Evolutionary conservation across 1,140 invertebrate genomes (phyloP), one percentile per base, ranked within the genome.

Genomic region (Bombus affinis): DNA sequence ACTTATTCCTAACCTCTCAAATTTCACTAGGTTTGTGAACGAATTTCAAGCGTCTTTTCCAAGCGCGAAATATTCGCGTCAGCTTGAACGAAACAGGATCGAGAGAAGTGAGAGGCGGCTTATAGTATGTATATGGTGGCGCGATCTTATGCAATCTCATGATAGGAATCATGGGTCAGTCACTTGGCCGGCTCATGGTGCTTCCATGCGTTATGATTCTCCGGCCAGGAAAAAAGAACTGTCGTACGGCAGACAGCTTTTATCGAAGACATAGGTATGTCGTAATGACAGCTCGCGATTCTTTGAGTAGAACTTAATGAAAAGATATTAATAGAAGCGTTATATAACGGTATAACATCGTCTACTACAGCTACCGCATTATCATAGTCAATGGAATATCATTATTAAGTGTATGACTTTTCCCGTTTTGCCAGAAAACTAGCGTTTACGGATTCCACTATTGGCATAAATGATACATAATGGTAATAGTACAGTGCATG

Each of bases 41-140:
- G 22, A 53, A 81, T 59, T 73, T 73, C 28, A 35, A 73, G 12
- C 53, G 12, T 18, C 37, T 73, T 72, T 42, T 73, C 68, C 53
- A 57, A 44, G 32, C 10, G n/a, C n/a, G 28, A 59, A 28, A 39
- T 15, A 25, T 32, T 28, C 9, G 15, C n/a, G 15, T 73, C n/a
- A 35, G 71, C 57, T 85, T 28, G 72, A 74, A 80, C 76, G 57
- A 86, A 59, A 62, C 73, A 47, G 28, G 65, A 83, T 76, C 76
- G 72, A 75, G 42, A 81, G 86, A 89, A 89, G 88, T 89, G 88
- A 89, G 88, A 89, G 88, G 88, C 74, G 70, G 70, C 18, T 81
- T 68, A 66, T 73, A 74, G 13, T 62, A 6, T 59, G 82, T 71
- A 59, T 25, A 79, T 85, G 86, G 77, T 85, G 73, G 87, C 68